phyloP scores from a whole-genome alignment of 2,888 invertebrate genomes.

The Conomelus anceps region DNA sequence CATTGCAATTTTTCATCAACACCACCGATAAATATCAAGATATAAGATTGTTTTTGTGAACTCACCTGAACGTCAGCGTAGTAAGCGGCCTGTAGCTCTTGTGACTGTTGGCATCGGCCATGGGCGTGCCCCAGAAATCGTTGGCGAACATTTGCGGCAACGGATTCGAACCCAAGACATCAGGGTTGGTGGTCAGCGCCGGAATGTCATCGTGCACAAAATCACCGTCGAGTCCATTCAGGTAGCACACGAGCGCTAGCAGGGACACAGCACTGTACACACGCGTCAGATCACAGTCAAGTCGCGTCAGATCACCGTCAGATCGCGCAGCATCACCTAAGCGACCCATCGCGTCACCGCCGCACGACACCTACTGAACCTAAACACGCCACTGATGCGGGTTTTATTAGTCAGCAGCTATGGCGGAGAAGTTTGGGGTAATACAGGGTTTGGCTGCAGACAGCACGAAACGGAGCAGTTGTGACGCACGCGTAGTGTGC shows the following conservation, averaged over 20 bases:
- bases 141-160: constrained; percentile 59
- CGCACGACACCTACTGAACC: not conserved
- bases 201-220: constrained; percentile 86
- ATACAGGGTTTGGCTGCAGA: not conserved
- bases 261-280: constrained; percentile 12
- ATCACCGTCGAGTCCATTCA: constrained; percentile 68
- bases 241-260: constrained; percentile 61
- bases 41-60: too few species aligned
- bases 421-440: not conserved
- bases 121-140: constrained; percentile 87
- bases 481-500: too few species aligned
- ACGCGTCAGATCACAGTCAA: not conserved
- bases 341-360: not conserved
- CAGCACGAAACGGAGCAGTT: not conserved
- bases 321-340: too few species aligned
- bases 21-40: too few species aligned
- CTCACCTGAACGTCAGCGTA: constrained; percentile 77
- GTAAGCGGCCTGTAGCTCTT: constrained; percentile 83
- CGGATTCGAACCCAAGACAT: constrained; percentile 63
- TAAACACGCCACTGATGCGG: not conserved
- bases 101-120: constrained; percentile 74
- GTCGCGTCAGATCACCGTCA: too few species aligned
- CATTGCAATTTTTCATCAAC: too few species aligned
- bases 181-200: constrained; percentile 72
- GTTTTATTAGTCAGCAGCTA: too few species aligned